Conservation (phyloP, 1,140 invertebrate genomes). For the Meteorus sp. region DNA sequence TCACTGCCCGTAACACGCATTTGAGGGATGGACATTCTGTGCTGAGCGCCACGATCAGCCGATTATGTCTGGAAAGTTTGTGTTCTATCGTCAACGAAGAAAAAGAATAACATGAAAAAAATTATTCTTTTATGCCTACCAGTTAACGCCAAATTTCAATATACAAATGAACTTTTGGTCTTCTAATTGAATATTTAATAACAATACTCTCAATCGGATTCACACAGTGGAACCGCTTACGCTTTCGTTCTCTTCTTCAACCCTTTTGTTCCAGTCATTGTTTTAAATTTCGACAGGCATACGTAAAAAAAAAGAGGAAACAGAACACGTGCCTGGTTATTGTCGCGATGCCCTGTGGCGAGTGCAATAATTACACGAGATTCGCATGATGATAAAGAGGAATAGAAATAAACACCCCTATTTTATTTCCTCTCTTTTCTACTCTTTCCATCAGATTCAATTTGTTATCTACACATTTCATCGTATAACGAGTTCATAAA, state of each 20-base stretch:
- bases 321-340: conserved; percentile 42
- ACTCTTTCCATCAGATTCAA: background rate
- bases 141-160: too few relatives aligned
- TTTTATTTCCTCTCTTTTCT: too few relatives aligned
- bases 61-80: too few relatives aligned
- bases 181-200: background rate
- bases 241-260: conserved; percentile 5
- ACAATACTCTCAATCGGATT: background rate
- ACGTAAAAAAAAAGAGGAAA: conserved; percentile 25
- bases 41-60: too few relatives aligned
- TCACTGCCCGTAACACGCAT: too few relatives aligned
- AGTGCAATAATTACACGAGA: conserved; percentile 50
- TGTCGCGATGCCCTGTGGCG: conserved; percentile 38
- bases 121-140: too few relatives aligned
- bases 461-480: background rate
- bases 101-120: too few relatives aligned
- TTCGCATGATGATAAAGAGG: too few relatives aligned
- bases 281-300: conserved; percentile 45
- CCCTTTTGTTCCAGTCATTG: conserved; percentile 27
- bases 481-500: background rate
- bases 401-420: conserved; percentile 17
- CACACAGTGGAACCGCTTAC: background rate
- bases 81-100: too few relatives aligned
- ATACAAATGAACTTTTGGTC: too few relatives aligned
- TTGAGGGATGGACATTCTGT: too few relatives aligned